Base-by-base conservation (phyloP, 2,113 vertebrate species). In the Poicephalus meyeri region DNA sequence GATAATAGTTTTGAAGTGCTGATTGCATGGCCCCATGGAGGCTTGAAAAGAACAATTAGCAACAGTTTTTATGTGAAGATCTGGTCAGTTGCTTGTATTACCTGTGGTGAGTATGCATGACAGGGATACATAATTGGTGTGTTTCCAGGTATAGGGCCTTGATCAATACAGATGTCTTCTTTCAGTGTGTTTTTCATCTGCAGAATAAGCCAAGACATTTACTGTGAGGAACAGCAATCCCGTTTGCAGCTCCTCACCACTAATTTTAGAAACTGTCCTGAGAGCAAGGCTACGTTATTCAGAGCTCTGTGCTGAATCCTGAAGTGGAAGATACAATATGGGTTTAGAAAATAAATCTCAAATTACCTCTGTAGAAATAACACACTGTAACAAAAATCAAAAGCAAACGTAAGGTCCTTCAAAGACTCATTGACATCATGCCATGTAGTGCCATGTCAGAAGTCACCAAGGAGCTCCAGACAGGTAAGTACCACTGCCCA, bases 141-240 rank as follows among this genome's bases (percentile, higher is more conserved):
- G 35, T 96, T 92, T 52, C 76, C 88, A 52, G 91, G 64, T n/a
- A 79, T 6, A 16, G 90, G 72, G 14, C 94, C 94, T 13, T 79
- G 76, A 71, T 95, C 94, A 35, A 97, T 56, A 68, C 93, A 97
- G 47, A 96, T 3, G 10, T 52, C 72, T 69, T 90, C 50, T 70
- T 94, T 93, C 84, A 98, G 11, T 1, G 70, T 23, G 35, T 96
- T 97, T 94, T 80, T 97, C 89, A 97, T 90, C 97, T 97, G 82
- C 65, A 91, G 77, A 46, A 49, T 25, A 92, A 91, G 88, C 3
- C 19, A 66, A 12, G 13, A 88, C 53, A 71, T 33, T 39, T 49
- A 39, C 35, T 2, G 1, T 37, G 15, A 71, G 19, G 46, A 71
- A 44, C 6, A 20, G 28, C 39, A 29, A 80, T 49, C 35, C 15